Evolutionary conservation across 1,140 invertebrate genomes (phyloP), one percentile per base, ranked within the genome.

Genomic region (Zaprionus davidi): DNA sequence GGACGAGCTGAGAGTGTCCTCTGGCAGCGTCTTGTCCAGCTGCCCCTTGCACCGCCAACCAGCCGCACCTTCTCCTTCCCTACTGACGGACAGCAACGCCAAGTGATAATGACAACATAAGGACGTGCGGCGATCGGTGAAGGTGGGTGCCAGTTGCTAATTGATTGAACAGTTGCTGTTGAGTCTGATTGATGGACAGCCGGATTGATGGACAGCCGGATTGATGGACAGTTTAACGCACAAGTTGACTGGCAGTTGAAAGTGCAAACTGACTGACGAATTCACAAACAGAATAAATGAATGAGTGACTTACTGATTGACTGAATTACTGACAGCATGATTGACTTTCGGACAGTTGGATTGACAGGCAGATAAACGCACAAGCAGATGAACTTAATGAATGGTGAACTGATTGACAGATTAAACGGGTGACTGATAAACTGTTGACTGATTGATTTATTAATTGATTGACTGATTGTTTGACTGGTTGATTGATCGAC

Each of bases 91-190:
- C 46, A 51, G 46, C 46, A 13, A 51, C 13, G 58, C 60, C 44
- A 70, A 38, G 44, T 44, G 67, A 62, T 70, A 70, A 70, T 70
- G 67, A 36, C 67, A 51, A 62, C 59, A 31, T 70, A 49, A 49
- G 24, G 15, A 15, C 13, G 13, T 64, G n/a, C n/a, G n/a, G 41
- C 44, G 62, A 17, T 44, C 44, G 5, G 41, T 31, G 41, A 9
- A 46, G n/a, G n/a, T 9, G 41, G 15, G 15, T 7, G 41, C 6
- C 41, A 44, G n/a, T 46, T n/a, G 72, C 77, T 84, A 81, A 81
- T 84, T 83, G 81, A 80, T 83, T 80, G 81, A 83, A 55, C 72
- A 64, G 56, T 77, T 75, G 60, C 71, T 71, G 76, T 38, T 63
- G 65, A 71, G 66, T 59, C 55, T 77, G 58, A 65, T 62, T 69